Percentiles rank a stretch among this genome's conserved stretches.
phyloP scores from a whole-genome alignment of 2,888 invertebrate genomes.

The Ennomos quercinarius region DNA sequence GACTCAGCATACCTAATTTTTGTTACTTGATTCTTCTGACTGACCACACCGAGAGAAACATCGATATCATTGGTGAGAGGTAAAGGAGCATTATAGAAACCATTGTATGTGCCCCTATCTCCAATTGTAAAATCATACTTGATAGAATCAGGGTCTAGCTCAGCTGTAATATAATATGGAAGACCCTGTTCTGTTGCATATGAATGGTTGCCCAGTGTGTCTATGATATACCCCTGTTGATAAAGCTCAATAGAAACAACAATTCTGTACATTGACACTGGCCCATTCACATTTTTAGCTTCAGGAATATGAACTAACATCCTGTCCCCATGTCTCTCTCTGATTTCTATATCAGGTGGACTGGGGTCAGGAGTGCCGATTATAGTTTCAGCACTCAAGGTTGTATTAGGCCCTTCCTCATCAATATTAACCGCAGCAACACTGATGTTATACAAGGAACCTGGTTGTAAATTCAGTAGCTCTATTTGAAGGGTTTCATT shows the following conservation, averaged over 20 bases:
- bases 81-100: slow-evolving; percentile 91
- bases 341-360: slow-evolving; percentile 88
- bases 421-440: slow-evolving; percentile 87
- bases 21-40: slow-evolving; percentile 87
- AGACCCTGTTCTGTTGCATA: slow-evolving; percentile 88
- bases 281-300: slow-evolving; percentile 91
- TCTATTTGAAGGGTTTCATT: slow-evolving; percentile 85
- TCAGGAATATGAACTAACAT: slow-evolving; percentile 89
- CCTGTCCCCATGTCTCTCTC: slow-evolving; percentile 85
- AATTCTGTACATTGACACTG: slow-evolving; percentile 90
- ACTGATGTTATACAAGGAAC: slow-evolving; percentile 90
- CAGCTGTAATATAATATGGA: slow-evolving; percentile 93
- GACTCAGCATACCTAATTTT: slow-evolving; percentile 88
- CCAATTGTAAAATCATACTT: slow-evolving; percentile 91
- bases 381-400: slow-evolving; percentile 87
- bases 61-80: slow-evolving; percentile 86
- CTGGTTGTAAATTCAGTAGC: slow-evolving; percentile 88
- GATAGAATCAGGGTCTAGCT: slow-evolving; percentile 88
- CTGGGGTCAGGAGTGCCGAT: slow-evolving; percentile 90
- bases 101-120: slow-evolving; percentile 89
- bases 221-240: slow-evolving; percentile 87
- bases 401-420: slow-evolving; percentile 85
- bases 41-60: slow-evolving; percentile 89
- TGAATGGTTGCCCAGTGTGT: slow-evolving; percentile 87
- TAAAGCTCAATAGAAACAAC: slow-evolving; percentile 89